A percentile compares a stretch with the other conserved stretches of the same genome.
These are phyloP conservation scores for Colinus virginianus DNA, from an alignment of 2,113 vertebrate species.

Conservation along the genomic window DNA sequence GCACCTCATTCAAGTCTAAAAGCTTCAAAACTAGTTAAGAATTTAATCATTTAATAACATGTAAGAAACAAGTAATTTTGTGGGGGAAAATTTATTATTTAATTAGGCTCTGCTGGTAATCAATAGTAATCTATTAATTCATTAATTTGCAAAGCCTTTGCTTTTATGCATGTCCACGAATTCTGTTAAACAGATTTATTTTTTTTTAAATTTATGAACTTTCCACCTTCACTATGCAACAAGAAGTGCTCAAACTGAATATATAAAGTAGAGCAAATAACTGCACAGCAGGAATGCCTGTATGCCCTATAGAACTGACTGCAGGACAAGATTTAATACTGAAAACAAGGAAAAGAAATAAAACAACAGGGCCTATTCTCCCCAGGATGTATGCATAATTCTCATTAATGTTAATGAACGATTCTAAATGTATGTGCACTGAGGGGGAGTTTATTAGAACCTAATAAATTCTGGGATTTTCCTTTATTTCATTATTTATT, in stretches of 20 bases:
- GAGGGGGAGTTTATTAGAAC: conserved; percentile 60
- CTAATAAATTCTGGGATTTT: conserved; percentile 57
- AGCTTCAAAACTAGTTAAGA: conserved; percentile 70
- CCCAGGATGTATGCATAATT: conserved; percentile 44
- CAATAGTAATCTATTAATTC: conserved; percentile 76
- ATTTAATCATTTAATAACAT: conserved; percentile 79
- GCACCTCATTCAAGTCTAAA: conserved; percentile 73
- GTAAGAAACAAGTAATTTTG: conserved; percentile 68
- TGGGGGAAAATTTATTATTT: conserved; percentile 74
- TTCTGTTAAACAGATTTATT: conserved; percentile 11
- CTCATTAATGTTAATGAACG: conserved; percentile 76
- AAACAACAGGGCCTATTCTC: conserved; percentile 55
- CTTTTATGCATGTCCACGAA: conserved; percentile 57
- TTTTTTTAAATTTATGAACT: conserved; percentile 54
- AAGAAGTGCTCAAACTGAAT: conserved; percentile 25
- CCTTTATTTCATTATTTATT: not conserved
- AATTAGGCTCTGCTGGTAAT: conserved; percentile 73
- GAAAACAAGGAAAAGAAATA: conserved; percentile 59
- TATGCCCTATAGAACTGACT: conserved; percentile 55
- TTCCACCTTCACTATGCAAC: conserved; percentile 10
- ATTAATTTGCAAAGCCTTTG: conserved; percentile 66
- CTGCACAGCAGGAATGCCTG: conserved; percentile 24
- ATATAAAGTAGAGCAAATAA: conserved; percentile 60
- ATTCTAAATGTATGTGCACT: conserved; percentile 53
- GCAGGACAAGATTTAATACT: conserved; percentile 66